These are phyloP conservation scores for Luperina nickerlii DNA, from an alignment of 2,888 invertebrate species.

Conservation along the genomic window DNA sequence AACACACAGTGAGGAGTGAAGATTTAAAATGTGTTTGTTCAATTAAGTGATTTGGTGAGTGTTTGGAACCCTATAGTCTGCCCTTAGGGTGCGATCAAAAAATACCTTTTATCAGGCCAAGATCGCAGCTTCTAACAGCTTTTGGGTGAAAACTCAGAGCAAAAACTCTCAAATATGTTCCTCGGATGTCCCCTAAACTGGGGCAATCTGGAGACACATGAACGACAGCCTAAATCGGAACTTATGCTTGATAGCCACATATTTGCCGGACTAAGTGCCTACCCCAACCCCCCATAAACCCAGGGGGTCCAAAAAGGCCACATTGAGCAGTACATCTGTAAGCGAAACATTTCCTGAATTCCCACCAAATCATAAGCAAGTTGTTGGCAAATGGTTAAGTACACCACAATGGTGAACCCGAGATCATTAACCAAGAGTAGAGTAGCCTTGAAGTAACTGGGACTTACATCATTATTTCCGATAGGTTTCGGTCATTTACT, in stretches of 20 bases:
- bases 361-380: neutral
- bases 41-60: conserved; percentile 7
- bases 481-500: neutral
- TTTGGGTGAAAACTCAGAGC: too few relatives aligned
- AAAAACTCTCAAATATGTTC: too few relatives aligned
- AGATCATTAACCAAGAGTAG: neutral
- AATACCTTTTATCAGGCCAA: neutral
- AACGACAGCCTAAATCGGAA: neutral
- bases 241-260: neutral
- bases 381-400: neutral
- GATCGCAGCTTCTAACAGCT: neutral
- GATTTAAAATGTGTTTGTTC: neutral
- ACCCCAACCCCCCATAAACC: neutral
- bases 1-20: neutral
- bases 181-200: too few relatives aligned
- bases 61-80: neutral
- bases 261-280: neutral
- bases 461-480: neutral
- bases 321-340: neutral
- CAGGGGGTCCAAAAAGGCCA: neutral
- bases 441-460: neutral
- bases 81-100: neutral
- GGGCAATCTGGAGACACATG: neutral
- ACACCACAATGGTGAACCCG: neutral
- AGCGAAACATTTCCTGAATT: neutral